Evolutionary conservation across 2,888 invertebrate genomes (phyloP).

Genomic region (Drosophila parthenogenetica): DNA sequence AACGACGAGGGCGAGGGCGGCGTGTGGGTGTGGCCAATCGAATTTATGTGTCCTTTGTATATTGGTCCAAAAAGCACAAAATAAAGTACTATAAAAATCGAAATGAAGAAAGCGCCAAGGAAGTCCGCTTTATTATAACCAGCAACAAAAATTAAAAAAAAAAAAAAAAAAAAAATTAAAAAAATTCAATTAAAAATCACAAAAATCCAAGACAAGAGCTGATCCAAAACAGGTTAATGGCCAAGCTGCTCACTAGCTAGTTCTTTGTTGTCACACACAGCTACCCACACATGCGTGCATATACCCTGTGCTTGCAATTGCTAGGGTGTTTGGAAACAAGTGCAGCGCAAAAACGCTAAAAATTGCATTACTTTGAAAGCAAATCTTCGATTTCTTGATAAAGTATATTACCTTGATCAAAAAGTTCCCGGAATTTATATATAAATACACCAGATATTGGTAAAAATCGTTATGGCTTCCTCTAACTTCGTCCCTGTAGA

Average conservation of each 20-base stretch:
- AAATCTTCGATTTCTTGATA: too few species aligned
- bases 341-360: too few species aligned
- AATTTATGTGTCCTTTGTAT: slow-evolving; percentile 72
- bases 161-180: slow-evolving; percentile 11
- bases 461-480: too few species aligned
- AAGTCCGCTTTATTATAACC: slow-evolving; percentile 27
- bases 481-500: too few species aligned
- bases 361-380: too few species aligned
- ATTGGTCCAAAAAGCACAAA: slow-evolving; percentile 29
- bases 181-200: slow-evolving; percentile 4
- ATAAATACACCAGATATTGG: too few species aligned
- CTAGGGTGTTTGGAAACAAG: not conserved
- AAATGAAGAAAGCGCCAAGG: slow-evolving; percentile 35
- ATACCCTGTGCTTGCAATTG: not conserved
- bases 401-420: too few species aligned
- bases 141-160: slow-evolving; percentile 8
- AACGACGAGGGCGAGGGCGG: slow-evolving; percentile 20
- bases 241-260: slow-evolving; percentile 26
- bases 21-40: slow-evolving; percentile 46
- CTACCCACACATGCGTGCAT: too few species aligned
- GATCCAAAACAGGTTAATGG: slow-evolving; percentile 58
- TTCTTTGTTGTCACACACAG: slow-evolving; percentile 29
- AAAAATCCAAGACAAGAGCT: slow-evolving; percentile 24
- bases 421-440: too few species aligned
- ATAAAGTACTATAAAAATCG: slow-evolving; percentile 20